Conservation (phyloP, 1,140 invertebrate species). For the Papilio polytes region DNA sequence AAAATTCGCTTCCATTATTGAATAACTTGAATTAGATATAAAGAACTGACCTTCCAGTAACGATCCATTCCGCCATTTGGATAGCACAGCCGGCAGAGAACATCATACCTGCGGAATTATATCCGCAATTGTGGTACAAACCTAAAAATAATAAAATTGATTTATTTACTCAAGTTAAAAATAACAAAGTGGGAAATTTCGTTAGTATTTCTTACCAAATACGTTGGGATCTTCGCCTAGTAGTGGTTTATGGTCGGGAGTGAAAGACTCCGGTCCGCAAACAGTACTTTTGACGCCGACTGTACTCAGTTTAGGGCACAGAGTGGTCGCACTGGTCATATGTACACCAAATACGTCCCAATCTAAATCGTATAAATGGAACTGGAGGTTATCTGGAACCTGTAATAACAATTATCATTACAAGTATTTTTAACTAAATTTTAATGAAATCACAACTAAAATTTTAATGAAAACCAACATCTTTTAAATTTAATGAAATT, state of each 20-base stretch:
- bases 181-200: conserved; percentile 17
- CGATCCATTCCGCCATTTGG: conserved; percentile 93
- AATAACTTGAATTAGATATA: neutral
- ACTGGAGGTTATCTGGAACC: conserved; percentile 90
- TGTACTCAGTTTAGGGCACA: conserved; percentile 89
- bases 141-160: conserved; percentile 65
- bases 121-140: conserved; percentile 93
- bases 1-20: no score
- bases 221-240: conserved; percentile 88
- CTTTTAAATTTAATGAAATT: no score
- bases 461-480: no score
- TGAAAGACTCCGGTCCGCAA: conserved; percentile 94
- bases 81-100: conserved; percentile 93
- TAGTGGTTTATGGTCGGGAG: conserved; percentile 95
- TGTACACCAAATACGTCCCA: conserved; percentile 93
- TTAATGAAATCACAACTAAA: no score
- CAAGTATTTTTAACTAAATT: neutral
- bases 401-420: conserved; percentile 56
- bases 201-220: conserved; percentile 70
- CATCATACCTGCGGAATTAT: conserved; percentile 96
- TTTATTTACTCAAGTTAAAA: no score
- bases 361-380: conserved; percentile 93
- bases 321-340: conserved; percentile 88
- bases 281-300: conserved; percentile 94
- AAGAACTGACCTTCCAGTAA: conserved; percentile 85